phyloP scores from a whole-genome alignment of 1,140 invertebrate species.

The Drosophila auraria region DNA sequence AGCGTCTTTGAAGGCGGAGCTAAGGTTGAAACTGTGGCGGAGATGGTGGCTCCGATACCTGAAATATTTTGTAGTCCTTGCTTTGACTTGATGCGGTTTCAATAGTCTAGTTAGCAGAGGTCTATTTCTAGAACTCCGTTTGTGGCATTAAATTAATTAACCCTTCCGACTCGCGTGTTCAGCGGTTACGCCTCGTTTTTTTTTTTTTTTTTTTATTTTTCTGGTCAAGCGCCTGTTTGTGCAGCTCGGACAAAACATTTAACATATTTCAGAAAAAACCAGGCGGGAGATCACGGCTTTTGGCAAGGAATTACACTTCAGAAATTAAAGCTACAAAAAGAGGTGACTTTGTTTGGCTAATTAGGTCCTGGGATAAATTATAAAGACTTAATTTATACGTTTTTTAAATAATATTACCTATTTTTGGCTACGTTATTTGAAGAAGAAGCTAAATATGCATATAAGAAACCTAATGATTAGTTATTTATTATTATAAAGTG shows the following conservation, averaged over 20 bases:
- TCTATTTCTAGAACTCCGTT: constrained; percentile 17
- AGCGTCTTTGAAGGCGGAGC: constrained; percentile 52
- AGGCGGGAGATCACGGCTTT: constrained; percentile 14
- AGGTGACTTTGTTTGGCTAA: no score
- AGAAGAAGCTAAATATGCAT: no score
- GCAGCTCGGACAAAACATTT: constrained; percentile 67
- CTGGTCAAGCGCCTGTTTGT: constrained; percentile 65
- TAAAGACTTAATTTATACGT: no score
- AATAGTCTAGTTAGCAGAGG: constrained; percentile 41
- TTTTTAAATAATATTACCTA: no score
- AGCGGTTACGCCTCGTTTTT: constrained; percentile 62
- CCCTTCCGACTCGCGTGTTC: constrained; percentile 72
- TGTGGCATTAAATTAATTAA: constrained; percentile 81
- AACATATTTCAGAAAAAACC: constrained; percentile 63
- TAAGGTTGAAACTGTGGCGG: constrained; percentile 1
- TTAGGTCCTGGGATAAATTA: no score
- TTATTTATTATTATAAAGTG: no score
- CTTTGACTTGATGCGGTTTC: constrained; percentile 29
- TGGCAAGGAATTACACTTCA: background rate
- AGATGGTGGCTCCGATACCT: constrained; percentile 9
- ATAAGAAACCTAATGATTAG: no score
- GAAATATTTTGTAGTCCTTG: background rate
- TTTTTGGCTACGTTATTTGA: no score
- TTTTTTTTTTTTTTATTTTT: background rate
- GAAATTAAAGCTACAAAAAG: background rate